These are phyloP conservation scores for Acanthisitta chloris DNA, from an alignment of 2,113 vertebrate genomes.

Conservation along the genomic window DNA sequence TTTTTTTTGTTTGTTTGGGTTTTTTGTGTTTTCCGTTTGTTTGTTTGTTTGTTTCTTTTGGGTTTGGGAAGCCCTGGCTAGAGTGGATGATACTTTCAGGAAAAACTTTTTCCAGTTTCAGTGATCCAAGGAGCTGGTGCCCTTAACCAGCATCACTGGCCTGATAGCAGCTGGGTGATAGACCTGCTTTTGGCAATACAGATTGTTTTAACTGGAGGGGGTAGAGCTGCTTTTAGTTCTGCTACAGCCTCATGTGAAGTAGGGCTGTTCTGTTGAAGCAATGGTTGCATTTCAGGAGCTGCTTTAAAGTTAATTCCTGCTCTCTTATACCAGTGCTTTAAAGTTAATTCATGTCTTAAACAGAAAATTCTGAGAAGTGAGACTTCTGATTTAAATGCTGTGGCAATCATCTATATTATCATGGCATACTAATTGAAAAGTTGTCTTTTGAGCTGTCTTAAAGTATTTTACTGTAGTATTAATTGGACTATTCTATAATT, in stretches of 20 bases:
- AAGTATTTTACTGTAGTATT: neutral
- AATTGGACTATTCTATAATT: accelerated
- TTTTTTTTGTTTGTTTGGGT: neutral
- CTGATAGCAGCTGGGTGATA: neutral
- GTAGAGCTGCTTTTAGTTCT: neutral
- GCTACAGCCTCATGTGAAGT: neutral
- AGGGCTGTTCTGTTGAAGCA: neutral
- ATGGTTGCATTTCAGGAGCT: neutral
- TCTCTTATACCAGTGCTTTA: neutral
- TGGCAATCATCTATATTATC: accelerated
- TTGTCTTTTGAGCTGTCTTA: neutral
- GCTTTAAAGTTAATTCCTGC: neutral
- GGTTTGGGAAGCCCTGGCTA: neutral
- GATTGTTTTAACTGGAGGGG: neutral
- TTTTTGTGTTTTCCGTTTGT: too few species aligned
- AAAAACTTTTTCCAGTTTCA: neutral
- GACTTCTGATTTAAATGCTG: neutral
- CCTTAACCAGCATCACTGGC: neutral
- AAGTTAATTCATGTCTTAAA: neutral
- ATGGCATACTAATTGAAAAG: neutral
- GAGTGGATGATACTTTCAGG: neutral
- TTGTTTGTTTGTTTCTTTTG: neutral
- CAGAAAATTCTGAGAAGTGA: neutral
- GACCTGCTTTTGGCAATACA: neutral
- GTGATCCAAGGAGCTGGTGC: accelerated